Conservation (phyloP, 2,888 invertebrate species). For the Phengaris alcon region DNA sequence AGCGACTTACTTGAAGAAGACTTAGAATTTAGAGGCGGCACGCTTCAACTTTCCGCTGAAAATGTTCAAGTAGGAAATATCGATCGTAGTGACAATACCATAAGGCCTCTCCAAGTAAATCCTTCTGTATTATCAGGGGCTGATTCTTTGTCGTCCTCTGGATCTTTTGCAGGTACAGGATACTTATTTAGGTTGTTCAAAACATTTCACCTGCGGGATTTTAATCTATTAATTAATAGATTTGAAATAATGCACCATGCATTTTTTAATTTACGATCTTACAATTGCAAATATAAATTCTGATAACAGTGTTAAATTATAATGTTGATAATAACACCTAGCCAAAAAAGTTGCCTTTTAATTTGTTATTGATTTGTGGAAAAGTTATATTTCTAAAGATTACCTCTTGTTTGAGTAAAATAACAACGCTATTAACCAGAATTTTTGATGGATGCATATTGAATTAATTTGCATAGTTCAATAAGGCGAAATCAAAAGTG, state of each 20-base stretch:
- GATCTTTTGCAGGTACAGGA: slow-evolving; percentile 62
- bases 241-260: not conserved
- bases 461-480: not conserved
- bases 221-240: not conserved
- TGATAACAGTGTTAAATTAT: not conserved
- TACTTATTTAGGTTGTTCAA: not conserved
- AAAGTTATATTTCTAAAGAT: not conserved
- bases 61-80: slow-evolving; percentile 45
- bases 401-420: not conserved
- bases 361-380: not conserved
- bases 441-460: not conserved
- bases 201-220: not conserved
- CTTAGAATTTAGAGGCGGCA: slow-evolving; percentile 79
- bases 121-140: slow-evolving; percentile 72
- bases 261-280: not conserved
- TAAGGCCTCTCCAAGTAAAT: slow-evolving; percentile 50
- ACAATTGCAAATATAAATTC: not conserved
- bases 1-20: slow-evolving; percentile 77
- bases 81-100: slow-evolving; percentile 46
- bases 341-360: not conserved
- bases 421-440: not conserved
- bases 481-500: no score
- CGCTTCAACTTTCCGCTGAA: slow-evolving; percentile 67
- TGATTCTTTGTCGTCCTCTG: slow-evolving; percentile 68
- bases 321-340: not conserved